Base-by-base conservation (phyloP, 1,140 invertebrate genomes). In the Calliopsis andreniformis region DNA sequence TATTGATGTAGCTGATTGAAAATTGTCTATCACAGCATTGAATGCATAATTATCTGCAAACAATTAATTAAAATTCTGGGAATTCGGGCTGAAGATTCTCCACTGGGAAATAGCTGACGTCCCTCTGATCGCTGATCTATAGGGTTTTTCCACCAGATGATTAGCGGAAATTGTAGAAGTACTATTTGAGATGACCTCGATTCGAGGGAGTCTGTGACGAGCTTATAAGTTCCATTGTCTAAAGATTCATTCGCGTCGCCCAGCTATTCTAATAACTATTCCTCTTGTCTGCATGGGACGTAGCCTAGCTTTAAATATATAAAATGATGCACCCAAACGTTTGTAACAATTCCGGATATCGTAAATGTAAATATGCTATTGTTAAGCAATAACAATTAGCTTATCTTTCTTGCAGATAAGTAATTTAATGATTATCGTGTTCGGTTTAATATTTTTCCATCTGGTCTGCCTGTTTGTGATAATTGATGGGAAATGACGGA, bases 381-480 rank as follows among this genome's bases (percentile, higher is more conserved):
- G 70, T 55, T 55, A 12, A 64, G 70, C 49, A 64, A 64, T 64
- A 61, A 64, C 59, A 64, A 43, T 71, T 28, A 42, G 30, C 55
- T 70, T 49, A 49, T 59, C 68, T 70, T 43, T 61, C 39, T 71
- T 35, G 25, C 61, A 47, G 39, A 64, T 23, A 12, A 73, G 61
- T 35, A 53, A 64, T 55, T 61, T 64, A 55, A 64, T 32, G 49
- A 73, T 73, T 73, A 55, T 42, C 70, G 39, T 62, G 35, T 64
- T 53, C 70, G n/a, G n/a, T n/a, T n/a, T n/a, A n/a, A n/a, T 72
- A 72, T 72, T 59, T 72, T 72, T 53, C 70, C 68, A 14, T 18
- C 55, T 55, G 55, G 14, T 70, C 23, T 32, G 70, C 51, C 47
- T 58, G 35, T 6, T 28, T 45, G 47, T 47, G 59, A 55, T 73